Evolutionary conservation across 2,888 invertebrate genomes (phyloP).

Genomic region (Andricus curvator): DNA sequence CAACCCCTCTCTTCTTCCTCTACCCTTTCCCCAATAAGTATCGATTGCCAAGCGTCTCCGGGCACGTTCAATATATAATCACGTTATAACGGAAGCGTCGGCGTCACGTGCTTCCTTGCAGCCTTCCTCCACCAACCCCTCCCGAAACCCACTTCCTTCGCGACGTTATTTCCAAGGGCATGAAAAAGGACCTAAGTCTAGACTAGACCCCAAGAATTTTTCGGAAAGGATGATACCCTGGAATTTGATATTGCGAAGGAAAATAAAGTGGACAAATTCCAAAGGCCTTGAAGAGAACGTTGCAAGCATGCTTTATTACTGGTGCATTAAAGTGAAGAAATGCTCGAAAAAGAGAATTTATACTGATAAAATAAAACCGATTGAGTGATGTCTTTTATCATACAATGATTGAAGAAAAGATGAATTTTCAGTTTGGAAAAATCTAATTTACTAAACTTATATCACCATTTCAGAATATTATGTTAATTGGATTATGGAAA

Average conservation of each 20-base stretch:
- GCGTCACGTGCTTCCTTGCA: conserved; percentile 58
- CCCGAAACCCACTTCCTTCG: conserved; percentile 47
- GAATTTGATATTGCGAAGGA: conserved; percentile 70
- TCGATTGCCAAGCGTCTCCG: conserved; percentile 66
- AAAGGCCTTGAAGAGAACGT: background rate
- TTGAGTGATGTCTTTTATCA: background rate
- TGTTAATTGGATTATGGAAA: no score
- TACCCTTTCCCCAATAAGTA: conserved; percentile 59
- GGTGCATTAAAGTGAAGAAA: background rate
- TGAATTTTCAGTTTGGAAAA: no score
- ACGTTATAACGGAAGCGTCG: conserved; percentile 68
- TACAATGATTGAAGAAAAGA: no score
- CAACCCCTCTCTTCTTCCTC: conserved; percentile 51
- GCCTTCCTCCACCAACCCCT: conserved; percentile 12
- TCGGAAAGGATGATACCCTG: conserved; percentile 37
- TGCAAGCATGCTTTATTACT: background rate
- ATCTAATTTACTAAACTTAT: no score
- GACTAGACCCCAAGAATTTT: background rate
- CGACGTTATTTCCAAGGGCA: conserved; percentile 50
- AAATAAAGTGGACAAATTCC: conserved; percentile 73
- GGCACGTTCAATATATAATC: conserved; percentile 68
- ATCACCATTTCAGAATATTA: no score
- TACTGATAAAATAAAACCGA: background rate
- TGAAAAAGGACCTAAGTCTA: conserved; percentile 7
- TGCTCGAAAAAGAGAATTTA: background rate